A percentile compares a stretch with the other conserved stretches of the same genome.
phyloP scores from a whole-genome alignment of 2,797 vertebrate species.

The Gymnocypris eckloni region DNA sequence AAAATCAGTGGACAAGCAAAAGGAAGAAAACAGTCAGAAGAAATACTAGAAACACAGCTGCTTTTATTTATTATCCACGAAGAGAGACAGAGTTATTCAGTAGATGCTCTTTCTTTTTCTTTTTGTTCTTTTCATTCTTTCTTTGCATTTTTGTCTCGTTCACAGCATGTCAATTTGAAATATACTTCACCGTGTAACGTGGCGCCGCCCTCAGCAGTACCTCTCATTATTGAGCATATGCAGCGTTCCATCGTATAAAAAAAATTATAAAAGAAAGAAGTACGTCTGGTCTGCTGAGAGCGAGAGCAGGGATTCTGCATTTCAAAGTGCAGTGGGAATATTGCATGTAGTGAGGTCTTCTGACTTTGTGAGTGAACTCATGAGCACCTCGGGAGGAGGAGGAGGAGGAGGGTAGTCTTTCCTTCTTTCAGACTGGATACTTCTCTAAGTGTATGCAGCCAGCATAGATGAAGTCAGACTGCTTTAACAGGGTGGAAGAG shows the following conservation, averaged over 20 bases:
- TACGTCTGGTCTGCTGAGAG: slow-evolving; percentile 15
- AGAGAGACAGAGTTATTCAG: not conserved
- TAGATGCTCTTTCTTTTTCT: not conserved
- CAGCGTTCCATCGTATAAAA: not conserved
- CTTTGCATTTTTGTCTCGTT: not conserved
- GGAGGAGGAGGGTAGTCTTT: not conserved
- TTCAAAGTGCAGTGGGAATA: slow-evolving; percentile 81
- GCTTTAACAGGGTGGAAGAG: slow-evolving; percentile 60
- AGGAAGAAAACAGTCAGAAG: slow-evolving; percentile 49
- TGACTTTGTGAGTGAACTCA: slow-evolving; percentile 53
- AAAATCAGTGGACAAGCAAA: slow-evolving; percentile 64
- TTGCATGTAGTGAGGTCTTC: slow-evolving; percentile 73
- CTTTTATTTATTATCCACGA: slow-evolving; percentile 26
- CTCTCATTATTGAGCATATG: slow-evolving; percentile 18
- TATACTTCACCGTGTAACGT: not conserved
- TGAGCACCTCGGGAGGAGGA: slow-evolving; percentile 1
- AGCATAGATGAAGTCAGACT: not conserved
- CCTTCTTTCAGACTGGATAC: not conserved
- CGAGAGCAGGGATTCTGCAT: slow-evolving; percentile 56
- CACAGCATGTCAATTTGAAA: not conserved
- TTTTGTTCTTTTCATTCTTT: not conserved
- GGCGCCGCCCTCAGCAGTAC: not conserved
- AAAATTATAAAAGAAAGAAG: slow-evolving; percentile 32
- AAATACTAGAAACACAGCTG: slow-evolving; percentile 12
- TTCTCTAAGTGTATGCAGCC: not conserved